A percentile compares a stretch with the other conserved stretches of the same genome.
phyloP scores from a whole-genome alignment of 2,113 vertebrate genomes.

The Diadophis punctatus region DNA sequence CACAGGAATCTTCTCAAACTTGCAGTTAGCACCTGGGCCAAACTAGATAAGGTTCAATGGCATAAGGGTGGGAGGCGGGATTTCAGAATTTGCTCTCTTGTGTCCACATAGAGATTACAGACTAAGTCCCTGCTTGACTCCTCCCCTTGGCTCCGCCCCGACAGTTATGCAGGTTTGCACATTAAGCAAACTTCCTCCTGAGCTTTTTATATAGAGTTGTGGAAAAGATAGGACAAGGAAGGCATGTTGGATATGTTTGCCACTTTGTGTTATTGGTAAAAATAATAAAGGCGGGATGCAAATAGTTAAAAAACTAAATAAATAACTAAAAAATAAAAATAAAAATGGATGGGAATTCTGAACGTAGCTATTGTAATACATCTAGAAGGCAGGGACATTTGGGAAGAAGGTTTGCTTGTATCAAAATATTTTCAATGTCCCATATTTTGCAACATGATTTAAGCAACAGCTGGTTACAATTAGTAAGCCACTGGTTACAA shows the following conservation, averaged over 20 bases:
- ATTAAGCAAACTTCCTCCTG: background rate
- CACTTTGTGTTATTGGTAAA: background rate
- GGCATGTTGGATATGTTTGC: background rate
- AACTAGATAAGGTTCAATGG: background rate
- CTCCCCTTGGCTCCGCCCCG: background rate
- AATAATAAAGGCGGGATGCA: background rate
- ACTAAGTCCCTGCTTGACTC: background rate
- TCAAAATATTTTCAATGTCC: background rate
- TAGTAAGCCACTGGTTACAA: background rate
- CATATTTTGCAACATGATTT: background rate
- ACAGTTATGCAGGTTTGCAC: background rate
- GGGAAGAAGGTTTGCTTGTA: background rate
- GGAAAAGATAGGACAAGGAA: background rate
- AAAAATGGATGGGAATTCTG: background rate
- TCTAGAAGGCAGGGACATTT: background rate
- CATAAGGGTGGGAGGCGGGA: too few species aligned
- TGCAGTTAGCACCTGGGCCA: background rate
- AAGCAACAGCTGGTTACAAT: background rate
- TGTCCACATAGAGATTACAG: background rate
- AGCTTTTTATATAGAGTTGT: background rate
- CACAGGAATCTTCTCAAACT: background rate
- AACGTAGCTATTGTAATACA: background rate
- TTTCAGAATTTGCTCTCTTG: background rate
- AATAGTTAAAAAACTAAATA: background rate
- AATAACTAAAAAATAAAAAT: background rate